Evolutionary conservation across 2,797 vertebrate genomes (phyloP).

Genomic region (Rhabdophis nuchalis): DNA sequence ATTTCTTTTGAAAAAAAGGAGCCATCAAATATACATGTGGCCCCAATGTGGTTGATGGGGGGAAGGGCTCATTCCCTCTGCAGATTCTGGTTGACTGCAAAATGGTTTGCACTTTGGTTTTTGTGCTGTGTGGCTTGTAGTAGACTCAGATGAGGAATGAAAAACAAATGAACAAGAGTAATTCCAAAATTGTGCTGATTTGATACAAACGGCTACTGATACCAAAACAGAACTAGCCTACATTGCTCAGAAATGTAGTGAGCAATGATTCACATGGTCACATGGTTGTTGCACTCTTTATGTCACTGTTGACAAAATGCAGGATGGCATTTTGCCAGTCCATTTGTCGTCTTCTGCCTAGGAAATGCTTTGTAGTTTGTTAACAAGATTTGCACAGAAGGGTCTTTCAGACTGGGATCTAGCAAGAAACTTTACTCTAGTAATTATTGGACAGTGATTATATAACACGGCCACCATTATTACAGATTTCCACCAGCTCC

Average conservation of each 20-base stretch:
- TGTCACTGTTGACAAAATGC: slow-evolving; percentile 4
- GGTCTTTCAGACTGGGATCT: slow-evolving; percentile 39
- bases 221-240: slow-evolving; percentile 4
- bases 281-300: slow-evolving; percentile 22
- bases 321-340: slow-evolving; percentile 23
- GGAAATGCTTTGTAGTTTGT: slow-evolving; percentile 34
- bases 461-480: slow-evolving; percentile 46
- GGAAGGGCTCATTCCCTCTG: neutral
- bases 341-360: slow-evolving; percentile 27
- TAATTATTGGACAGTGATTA: slow-evolving; percentile 55
- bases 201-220: slow-evolving; percentile 23
- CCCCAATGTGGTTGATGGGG: neutral
- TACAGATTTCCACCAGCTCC: slow-evolving; percentile 40
- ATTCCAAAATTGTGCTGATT: slow-evolving; percentile 2
- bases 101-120: neutral
- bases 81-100: neutral
- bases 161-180: slow-evolving; percentile 1
- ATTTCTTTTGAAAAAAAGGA: neutral
- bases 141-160: slow-evolving; percentile 4
- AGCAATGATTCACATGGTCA: neutral
- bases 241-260: neutral
- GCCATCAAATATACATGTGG: neutral
- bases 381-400: slow-evolving; percentile 29
- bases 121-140: neutral
- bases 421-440: slow-evolving; percentile 37